Evolutionary conservation across 53 echinoderm and acorn worm genomes (phyloP).

Genomic region (Hippasteria phrygiana): DNA sequence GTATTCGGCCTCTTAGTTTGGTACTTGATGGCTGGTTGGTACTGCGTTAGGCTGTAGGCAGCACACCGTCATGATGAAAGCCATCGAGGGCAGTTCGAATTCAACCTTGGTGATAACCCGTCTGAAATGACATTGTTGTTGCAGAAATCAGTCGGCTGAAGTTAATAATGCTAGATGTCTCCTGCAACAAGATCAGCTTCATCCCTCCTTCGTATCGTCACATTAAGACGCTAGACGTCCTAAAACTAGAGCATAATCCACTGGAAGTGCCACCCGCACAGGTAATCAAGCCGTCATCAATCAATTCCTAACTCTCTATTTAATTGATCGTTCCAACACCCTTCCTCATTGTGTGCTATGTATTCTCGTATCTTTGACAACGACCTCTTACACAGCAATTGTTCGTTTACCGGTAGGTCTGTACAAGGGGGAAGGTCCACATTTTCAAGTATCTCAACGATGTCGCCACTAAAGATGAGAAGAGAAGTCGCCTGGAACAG

Average conservation of each 20-base stretch:
- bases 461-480: constrained; percentile 89
- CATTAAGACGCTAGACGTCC: constrained; percentile 80
- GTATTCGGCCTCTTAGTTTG: no score
- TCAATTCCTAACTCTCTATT: no score
- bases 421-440: constrained; percentile 93
- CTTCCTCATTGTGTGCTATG: no score
- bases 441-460: constrained; percentile 95
- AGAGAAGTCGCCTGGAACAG: constrained; percentile 80
- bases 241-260: constrained; percentile 90
- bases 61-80: no score
- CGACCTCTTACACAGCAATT: neutral
- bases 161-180: constrained; percentile 85
- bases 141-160: constrained; percentile 91
- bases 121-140: no score
- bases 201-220: constrained; percentile 84
- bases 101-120: no score
- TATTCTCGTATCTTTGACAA: neutral
- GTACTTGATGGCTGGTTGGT: no score
- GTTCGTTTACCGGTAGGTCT: constrained; percentile 64
- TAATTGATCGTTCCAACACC: no score
- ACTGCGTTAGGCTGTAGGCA: no score
- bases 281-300: constrained; percentile 58
- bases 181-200: constrained; percentile 93
- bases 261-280: constrained; percentile 92
- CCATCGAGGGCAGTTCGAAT: no score